Base-by-base conservation (phyloP, 2,113 vertebrate genomes). In the Hydrolagus affinis region DNA sequence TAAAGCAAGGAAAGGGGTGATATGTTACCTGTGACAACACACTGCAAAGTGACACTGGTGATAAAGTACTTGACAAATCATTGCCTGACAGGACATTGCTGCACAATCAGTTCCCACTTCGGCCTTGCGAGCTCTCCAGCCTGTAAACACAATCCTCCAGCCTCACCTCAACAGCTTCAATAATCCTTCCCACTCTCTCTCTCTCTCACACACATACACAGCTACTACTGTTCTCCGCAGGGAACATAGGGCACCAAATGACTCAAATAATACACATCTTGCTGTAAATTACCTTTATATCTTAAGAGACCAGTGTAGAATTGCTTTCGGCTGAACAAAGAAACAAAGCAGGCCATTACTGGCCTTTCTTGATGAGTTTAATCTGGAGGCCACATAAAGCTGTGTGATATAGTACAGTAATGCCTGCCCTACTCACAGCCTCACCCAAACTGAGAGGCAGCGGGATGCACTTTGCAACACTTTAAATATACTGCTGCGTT, bases 21-120 rank as follows among this genome's bases (percentile, higher is more conserved):
- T 89, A 88, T 32, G 89, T 90, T 95, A 92, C 92, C 93, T 93
- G 90, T 87, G 90, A 93, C 93, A 93, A 94, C 89, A 85, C 87
- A 89, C 90, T 88, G 92, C 91, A 70, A 90, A 94, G 93, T 93
- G 96, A 96, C 94, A 95, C 89, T 91, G 93, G 94, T 94, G 95
- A 96, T 95, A 94, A 96, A 95, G 92, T 93, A 94, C 88, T 89
- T 95, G 93, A 94, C 92, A 93, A 93, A 95, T 94, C 92, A 92
- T 60, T 78, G 94, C 93, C 93, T 95, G 94, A 95, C 92, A 92
- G 93, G 88, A 90, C 87, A 87, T 91, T 87, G 89, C 88, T 89
- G 93, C 89, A 88, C 92, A 92, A 95, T 94, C 94, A 92, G 94
- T 90, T 90, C 90, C 90, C 90, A 92, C 91, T 89, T 87, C 90